Evolutionary conservation across 2,113 vertebrate species (phyloP).

Genomic region (Lota lota): DNA sequence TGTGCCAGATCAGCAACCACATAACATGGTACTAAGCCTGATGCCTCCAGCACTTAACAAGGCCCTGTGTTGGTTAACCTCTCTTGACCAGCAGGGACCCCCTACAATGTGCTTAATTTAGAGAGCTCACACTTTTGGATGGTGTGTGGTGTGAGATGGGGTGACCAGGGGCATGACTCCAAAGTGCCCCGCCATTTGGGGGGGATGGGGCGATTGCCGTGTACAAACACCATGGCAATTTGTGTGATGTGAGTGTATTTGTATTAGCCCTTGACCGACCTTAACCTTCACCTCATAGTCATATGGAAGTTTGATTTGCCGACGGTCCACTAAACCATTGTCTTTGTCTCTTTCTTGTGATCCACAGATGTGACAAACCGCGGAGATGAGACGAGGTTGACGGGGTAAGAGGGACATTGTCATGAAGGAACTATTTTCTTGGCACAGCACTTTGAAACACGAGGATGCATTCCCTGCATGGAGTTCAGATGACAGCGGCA

Average conservation of each 20-base stretch:
- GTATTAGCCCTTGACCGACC: background rate
- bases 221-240: too few species aligned
- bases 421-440: constrained; percentile 84
- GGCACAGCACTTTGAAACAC: constrained; percentile 91
- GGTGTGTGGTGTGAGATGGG: background rate
- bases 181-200: constrained; percentile 9
- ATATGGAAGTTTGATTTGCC: background rate
- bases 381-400: constrained; percentile 81
- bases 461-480: constrained; percentile 85
- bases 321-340: constrained; percentile 15
- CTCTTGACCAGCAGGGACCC: background rate
- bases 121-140: background rate
- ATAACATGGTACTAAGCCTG: too few species aligned
- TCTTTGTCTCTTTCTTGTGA: constrained; percentile 13
- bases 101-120: background rate
- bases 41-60: too few species aligned
- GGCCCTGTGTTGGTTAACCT: background rate
- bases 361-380: constrained; percentile 88
- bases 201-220: background rate
- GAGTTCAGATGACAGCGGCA: constrained; percentile 55
- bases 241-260: background rate
- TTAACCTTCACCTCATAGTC: background rate
- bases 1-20: too few species aligned
- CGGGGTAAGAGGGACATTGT: constrained; percentile 60
- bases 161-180: constrained; percentile 15